These are phyloP conservation scores for Gonioctena quinquepunctata DNA, from an alignment of 1,140 invertebrate genomes.

Conservation along the genomic window DNA sequence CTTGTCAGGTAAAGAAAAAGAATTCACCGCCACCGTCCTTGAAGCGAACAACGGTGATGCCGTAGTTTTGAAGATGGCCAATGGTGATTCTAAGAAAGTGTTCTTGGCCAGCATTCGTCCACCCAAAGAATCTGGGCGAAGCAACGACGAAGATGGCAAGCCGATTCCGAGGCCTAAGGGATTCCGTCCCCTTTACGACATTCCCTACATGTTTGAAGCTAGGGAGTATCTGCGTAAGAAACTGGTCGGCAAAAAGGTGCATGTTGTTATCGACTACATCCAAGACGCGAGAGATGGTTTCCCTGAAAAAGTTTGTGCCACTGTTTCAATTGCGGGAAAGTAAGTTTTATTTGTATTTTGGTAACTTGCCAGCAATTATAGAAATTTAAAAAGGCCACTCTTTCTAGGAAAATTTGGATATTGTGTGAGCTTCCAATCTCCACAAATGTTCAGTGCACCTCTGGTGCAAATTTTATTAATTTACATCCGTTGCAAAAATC, in stretches of 20 bases:
- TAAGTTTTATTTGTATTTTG: conserved; percentile 58
- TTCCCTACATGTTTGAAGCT: conserved; percentile 98
- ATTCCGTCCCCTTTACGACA: conserved; percentile 91
- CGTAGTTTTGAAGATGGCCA: conserved; percentile 79
- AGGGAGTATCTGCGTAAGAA: conserved; percentile 96
- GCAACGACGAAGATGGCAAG: conserved; percentile 65
- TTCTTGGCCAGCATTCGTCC: conserved; percentile 95
- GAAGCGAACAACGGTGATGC: conserved; percentile 96
- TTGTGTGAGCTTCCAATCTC: too few relatives aligned
- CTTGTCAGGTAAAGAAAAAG: conserved; percentile 71
- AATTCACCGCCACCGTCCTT: conserved; percentile 83
- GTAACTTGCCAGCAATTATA: background rate
- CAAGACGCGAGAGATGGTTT: conserved; percentile 92
- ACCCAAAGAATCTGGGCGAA: conserved; percentile 70
- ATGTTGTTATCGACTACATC: conserved; percentile 93
- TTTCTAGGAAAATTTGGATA: too few relatives aligned
- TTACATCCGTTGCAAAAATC: too few relatives aligned
- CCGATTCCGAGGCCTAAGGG: conserved; percentile 65
- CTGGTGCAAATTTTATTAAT: too few relatives aligned
- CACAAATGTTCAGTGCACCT: too few relatives aligned
- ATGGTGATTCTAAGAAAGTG: conserved; percentile 85
- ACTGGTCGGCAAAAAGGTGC: conserved; percentile 93
- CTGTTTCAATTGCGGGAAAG: conserved; percentile 81
- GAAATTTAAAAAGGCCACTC: too few relatives aligned
- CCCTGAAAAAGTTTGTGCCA: conserved; percentile 95